These are phyloP conservation scores for Heterochromis multidens DNA, from an alignment of 2,113 vertebrate genomes.

Conservation along the genomic window DNA sequence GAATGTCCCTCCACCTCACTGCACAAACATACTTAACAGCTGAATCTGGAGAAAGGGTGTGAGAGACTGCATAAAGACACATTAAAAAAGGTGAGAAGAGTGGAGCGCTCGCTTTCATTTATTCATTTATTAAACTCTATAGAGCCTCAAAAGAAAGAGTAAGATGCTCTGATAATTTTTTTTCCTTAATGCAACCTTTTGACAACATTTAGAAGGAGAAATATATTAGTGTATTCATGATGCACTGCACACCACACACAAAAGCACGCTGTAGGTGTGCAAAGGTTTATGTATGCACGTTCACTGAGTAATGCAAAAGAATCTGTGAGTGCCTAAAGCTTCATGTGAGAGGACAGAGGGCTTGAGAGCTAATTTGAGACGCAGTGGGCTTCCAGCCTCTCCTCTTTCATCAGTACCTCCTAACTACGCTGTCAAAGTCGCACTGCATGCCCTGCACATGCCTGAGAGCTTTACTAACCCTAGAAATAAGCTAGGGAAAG, in stretches of 20 bases:
- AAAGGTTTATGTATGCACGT: not conserved
- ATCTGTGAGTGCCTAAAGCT: conserved; percentile 58
- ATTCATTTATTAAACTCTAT: conserved; percentile 21
- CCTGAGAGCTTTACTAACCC: conserved; percentile 44
- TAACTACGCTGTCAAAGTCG: conserved; percentile 75
- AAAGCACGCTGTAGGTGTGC: not conserved
- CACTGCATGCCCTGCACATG: conserved; percentile 24
- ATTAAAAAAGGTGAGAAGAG: conserved; percentile 52
- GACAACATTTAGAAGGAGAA: conserved; percentile 5
- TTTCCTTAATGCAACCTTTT: conserved; percentile 12
- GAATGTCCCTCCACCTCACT: conserved; percentile 38
- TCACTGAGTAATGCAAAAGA: conserved; percentile 40
- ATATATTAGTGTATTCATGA: not conserved
- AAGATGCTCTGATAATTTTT: conserved; percentile 23
- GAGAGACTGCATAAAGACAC: conserved; percentile 22
- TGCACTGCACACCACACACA: conserved; percentile 1
- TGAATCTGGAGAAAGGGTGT: conserved; percentile 32
- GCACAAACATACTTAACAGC: conserved; percentile 47
- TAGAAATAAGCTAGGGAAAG: conserved; percentile 52
- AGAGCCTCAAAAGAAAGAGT: not conserved
- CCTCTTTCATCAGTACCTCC: conserved; percentile 76
- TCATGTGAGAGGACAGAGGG: conserved; percentile 66
- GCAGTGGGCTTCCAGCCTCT: conserved; percentile 61
- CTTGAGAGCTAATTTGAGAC: conserved; percentile 81
- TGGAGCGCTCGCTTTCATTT: not conserved